Evolutionary conservation across 2,797 vertebrate genomes (phyloP).

Genomic region (Cryptoprocta ferox): DNA sequence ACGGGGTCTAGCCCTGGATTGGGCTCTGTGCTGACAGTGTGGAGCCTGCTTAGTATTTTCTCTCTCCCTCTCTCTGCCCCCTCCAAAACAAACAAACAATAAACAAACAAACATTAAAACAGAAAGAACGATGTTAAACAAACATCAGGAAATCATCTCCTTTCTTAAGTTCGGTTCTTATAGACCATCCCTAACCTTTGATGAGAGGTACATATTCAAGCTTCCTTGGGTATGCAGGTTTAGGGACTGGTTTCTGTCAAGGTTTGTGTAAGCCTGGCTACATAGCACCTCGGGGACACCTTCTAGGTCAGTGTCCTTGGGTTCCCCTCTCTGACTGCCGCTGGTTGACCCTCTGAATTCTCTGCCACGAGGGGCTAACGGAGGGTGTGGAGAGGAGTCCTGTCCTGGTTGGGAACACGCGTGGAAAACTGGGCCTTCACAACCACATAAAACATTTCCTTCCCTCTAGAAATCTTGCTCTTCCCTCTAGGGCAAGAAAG

Average conservation of each 20-base stretch:
- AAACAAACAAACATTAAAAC: no score
- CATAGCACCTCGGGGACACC: neutral
- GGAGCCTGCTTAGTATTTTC: no score
- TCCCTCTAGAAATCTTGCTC: neutral
- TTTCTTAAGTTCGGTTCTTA: neutral
- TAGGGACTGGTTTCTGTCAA: no score
- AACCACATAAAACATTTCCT: neutral
- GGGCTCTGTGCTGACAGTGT: no score
- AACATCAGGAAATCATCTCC: rapidly evolving
- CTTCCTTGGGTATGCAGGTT: no score
- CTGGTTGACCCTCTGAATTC: neutral
- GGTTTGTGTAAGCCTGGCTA: no score
- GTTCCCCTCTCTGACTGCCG: neutral
- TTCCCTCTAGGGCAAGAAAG: rapidly evolving
- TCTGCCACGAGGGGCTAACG: rapidly evolving
- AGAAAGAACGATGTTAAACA: no score
- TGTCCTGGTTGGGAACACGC: rapidly evolving
- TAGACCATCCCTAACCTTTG: neutral
- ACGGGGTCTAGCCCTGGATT: no score
- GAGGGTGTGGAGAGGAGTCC: neutral
- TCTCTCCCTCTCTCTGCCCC: no score
- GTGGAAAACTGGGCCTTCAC: neutral
- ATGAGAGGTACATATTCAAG: no score
- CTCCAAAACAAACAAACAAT: no score
- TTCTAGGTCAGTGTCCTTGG: neutral